Conservation (phyloP, 2,113 vertebrate genomes). For the Gnathonemus echidnorhynchus region DNA sequence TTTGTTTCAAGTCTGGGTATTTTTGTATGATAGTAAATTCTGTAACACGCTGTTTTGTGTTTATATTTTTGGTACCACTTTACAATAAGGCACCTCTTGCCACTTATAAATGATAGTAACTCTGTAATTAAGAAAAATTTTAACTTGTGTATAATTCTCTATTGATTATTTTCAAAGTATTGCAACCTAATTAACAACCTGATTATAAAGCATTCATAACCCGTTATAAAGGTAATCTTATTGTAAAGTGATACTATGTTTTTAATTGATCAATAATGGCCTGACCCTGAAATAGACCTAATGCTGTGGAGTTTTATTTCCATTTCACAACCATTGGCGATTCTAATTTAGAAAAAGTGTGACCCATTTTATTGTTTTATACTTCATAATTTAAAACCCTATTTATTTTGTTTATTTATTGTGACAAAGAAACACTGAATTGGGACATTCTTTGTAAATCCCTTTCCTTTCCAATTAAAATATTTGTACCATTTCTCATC, state of each 20-base stretch:
- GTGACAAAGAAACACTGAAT: conserved; percentile 52
- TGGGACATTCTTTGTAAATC: conserved; percentile 56
- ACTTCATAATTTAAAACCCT: conserved; percentile 58
- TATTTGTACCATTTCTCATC: conserved; percentile 28
- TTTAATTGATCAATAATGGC: background rate
- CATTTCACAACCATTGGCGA: conserved; percentile 30
- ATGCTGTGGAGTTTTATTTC: conserved; percentile 25
- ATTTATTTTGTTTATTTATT: conserved; percentile 76
- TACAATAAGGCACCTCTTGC: background rate
- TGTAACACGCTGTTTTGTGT: background rate
- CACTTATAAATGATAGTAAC: background rate
- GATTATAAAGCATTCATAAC: background rate
- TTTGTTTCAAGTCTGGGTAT: background rate
- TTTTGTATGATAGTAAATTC: background rate
- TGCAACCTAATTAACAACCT: background rate
- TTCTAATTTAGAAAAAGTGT: conserved; percentile 33
- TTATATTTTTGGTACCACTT: background rate
- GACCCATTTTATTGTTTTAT: conserved; percentile 57
- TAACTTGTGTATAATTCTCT: background rate
- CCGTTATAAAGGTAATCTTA: background rate
- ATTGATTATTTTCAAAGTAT: background rate
- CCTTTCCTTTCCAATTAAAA: conserved; percentile 47
- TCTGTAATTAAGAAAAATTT: background rate
- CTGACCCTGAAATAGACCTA: conserved; percentile 17
- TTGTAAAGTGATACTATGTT: background rate